Evolutionary conservation across 2,113 vertebrate species (phyloP), one percentile per base, ranked within the genome.

Genomic region (Pachycephala philippinensis): DNA sequence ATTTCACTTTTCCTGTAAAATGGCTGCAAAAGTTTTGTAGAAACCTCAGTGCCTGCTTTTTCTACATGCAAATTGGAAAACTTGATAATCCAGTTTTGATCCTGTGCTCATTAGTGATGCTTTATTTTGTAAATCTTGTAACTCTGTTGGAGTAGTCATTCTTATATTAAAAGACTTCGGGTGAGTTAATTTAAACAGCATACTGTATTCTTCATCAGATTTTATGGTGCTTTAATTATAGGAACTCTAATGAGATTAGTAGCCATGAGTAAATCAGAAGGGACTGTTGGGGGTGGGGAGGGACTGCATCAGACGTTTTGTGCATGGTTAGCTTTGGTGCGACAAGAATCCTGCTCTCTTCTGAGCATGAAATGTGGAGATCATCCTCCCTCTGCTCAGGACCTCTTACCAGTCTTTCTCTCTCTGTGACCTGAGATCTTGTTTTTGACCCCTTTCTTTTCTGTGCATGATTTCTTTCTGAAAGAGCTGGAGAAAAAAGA

Each of bases 51-150:
- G 22, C 33, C 8, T 80, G 28, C 27, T 88, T 66, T 89, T 94
- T 91, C 68, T 83, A 31, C 54, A 56, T 96, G 85, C 76, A 85
- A 33, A 82, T 70, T 7, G 7, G 52, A 40, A 63, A 93, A 90
- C 68, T 28, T 77, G 95, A 88, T 90, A 92, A 90, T 96, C 85
- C 79, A 75, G 85, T 96, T 97, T 93, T 84, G 72, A 84, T 92
- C 28, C 28, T 81, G 3, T 66, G 45, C 64, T 92, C 45, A 27
- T 91, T 94, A 93, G 72, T 30, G 44, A 50, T 89, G 52, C 35
- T 84, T 93, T 82, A 53, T 93, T 87, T 92, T 94, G 69, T 87
- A 65, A 61, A 57, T 91, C 68, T 90, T 83, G 5, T 78, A 30
- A 80, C 60, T 88, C 35, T 83, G 35, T 84, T 80, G 35, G 20